A percentile compares a stretch with the other conserved stretches of the same genome.
Evolutionary conservation across 1,140 invertebrate species (phyloP).

Genomic region (Ceratitis capitata): DNA sequence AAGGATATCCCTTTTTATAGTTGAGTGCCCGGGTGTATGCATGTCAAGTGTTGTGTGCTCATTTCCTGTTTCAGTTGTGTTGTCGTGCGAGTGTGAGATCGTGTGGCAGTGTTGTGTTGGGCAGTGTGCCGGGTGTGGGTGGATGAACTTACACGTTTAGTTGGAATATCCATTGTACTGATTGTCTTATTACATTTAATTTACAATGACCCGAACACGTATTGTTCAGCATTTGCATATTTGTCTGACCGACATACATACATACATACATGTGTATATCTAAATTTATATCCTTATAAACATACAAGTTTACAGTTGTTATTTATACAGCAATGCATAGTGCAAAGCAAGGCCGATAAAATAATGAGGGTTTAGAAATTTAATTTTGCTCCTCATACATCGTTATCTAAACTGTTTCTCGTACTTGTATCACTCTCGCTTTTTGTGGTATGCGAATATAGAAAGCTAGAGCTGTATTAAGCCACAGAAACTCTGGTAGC

Average conservation of each 20-base stretch:
- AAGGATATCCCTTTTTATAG: constrained; percentile 28
- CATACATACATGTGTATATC: neutral
- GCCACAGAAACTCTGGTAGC: too few species aligned
- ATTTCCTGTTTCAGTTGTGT: constrained; percentile 32
- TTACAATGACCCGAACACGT: neutral
- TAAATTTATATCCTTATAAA: neutral
- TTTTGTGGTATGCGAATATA: too few species aligned
- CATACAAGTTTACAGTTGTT: neutral
- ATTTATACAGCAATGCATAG: neutral
- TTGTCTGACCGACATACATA: neutral
- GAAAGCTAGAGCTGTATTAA: too few species aligned
- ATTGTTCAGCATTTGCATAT: neutral
- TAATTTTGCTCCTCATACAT: neutral
- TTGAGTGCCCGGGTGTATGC: constrained; percentile 3
- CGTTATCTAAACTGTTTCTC: too few species aligned
- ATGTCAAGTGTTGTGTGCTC: constrained; percentile 35
- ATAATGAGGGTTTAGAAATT: neutral
- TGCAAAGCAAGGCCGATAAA: neutral
- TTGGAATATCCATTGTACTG: neutral
- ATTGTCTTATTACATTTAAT: constrained; percentile 30
- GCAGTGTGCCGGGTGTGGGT: neutral
- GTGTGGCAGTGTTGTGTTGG: neutral
- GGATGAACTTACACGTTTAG: neutral
- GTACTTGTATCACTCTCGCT: too few species aligned
- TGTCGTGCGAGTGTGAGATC: neutral